Evolutionary conservation across 1,140 invertebrate genomes (phyloP).

Genomic region (Caenorhabditis brenneri): DNA sequence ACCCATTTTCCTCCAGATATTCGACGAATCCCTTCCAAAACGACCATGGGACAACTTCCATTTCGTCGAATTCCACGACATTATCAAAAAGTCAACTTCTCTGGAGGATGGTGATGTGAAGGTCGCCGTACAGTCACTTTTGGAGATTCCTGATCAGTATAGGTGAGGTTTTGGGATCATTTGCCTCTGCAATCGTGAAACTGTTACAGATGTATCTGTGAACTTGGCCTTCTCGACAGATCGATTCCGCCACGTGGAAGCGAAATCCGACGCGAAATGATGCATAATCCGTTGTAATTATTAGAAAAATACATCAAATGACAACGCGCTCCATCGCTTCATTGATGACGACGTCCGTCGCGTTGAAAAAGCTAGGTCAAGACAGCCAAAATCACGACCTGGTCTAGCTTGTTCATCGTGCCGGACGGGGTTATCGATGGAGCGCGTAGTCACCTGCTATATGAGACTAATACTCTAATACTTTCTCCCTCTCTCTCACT

Average conservation of each 20-base stretch:
- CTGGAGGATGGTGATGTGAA: slow-evolving; percentile 62
- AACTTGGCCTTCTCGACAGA: slow-evolving; percentile 48
- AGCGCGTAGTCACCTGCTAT: no score
- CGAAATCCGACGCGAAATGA: slow-evolving; percentile 49
- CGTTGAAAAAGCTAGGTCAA: no score
- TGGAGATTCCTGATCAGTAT: slow-evolving; percentile 68
- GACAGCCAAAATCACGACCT: no score
- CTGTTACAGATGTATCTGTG: slow-evolving; percentile 48
- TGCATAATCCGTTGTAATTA: slow-evolving; percentile 4
- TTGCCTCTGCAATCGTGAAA: no score
- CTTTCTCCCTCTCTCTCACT: no score
- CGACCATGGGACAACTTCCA: slow-evolving; percentile 75
- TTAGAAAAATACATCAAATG: no score
- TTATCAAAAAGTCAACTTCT: slow-evolving; percentile 56
- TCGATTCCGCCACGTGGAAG: slow-evolving; percentile 41
- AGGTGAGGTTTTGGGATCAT: neutral
- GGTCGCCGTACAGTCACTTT: slow-evolving; percentile 68
- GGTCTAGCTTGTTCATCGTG: no score
- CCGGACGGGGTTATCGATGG: no score
- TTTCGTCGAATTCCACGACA: slow-evolving; percentile 74
- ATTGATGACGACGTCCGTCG: no score
- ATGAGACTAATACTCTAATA: no score
- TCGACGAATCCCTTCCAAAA: slow-evolving; percentile 74
- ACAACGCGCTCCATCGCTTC: no score
- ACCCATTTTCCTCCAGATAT: no score